A percentile compares a stretch with the other conserved stretches of the same genome.
Evolutionary conservation across 2,113 vertebrate genomes (phyloP).

Genomic region (Mus pahari): DNA sequence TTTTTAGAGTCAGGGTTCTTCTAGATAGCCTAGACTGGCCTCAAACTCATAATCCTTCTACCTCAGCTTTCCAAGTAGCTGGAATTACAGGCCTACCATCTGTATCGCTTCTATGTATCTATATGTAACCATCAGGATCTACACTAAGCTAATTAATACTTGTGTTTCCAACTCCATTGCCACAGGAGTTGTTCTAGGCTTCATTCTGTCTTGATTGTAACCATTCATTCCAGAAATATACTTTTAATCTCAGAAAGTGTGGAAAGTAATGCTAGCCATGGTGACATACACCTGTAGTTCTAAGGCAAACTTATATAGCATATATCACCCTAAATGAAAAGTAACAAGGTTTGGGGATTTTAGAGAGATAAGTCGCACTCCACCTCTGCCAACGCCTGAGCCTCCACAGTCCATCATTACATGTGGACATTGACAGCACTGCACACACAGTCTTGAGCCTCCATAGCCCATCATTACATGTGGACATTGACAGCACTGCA

Average conservation of each 20-base stretch:
- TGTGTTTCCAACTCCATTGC: not conserved
- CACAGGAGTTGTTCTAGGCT: not conserved
- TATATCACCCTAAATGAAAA: not conserved
- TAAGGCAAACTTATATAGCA: too few relatives aligned
- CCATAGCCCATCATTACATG: not conserved
- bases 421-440: not conserved
- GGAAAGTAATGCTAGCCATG: not conserved
- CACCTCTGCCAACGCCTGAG: not conserved
- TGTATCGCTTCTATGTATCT: not conserved
- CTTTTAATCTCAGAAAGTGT: slow-evolving; percentile 14
- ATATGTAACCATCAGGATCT: not conserved
- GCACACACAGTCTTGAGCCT: not conserved
- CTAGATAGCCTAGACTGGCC: not conserved
- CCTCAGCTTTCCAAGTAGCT: not conserved
- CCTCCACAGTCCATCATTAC: not conserved
- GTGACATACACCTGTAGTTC: not conserved
- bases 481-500: not conserved
- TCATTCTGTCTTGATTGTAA: not conserved
- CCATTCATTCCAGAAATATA: slow-evolving; percentile 16
- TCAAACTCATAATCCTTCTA: not conserved
- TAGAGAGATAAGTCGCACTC: not conserved
- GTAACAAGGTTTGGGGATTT: not conserved
- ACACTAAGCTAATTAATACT: not conserved
- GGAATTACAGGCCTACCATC: too few relatives aligned
- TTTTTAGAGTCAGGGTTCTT: too few relatives aligned